phyloP scores from a whole-genome alignment of 2,888 invertebrate genomes.

The Idaea biselata region DNA sequence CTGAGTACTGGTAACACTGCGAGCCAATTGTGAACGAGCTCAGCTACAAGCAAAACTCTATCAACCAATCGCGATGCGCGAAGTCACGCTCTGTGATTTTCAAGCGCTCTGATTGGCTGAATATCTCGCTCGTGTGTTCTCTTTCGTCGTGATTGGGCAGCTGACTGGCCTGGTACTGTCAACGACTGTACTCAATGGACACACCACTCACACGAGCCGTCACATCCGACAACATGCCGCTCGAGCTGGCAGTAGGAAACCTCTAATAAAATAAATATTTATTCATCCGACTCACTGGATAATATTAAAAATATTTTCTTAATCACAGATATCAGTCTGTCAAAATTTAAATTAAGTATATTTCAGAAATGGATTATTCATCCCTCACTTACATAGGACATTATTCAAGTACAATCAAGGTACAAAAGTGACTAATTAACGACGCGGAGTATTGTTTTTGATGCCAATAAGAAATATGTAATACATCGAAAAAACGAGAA shows the following conservation, averaged over 20 bases:
- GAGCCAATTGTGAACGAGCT: too few relatives aligned
- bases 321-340: conserved; percentile 82
- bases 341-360: conserved; percentile 81
- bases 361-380: conserved; percentile 78
- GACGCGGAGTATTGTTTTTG: conserved; percentile 74
- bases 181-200: too few relatives aligned
- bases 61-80: too few relatives aligned
- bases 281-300: conserved; percentile 79
- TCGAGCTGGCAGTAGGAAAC: conserved; percentile 67
- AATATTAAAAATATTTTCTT: conserved; percentile 81
- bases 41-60: too few relatives aligned
- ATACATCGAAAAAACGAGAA: conserved; percentile 58
- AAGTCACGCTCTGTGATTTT: too few relatives aligned
- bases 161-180: too few relatives aligned
- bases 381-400: conserved; percentile 71
- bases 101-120: too few relatives aligned
- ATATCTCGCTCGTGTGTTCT: too few relatives aligned
- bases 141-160: too few relatives aligned
- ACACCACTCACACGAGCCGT: conserved; percentile 42
- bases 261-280: conserved; percentile 78
- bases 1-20: neutral
- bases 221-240: conserved; percentile 58
- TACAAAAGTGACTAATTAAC: conserved; percentile 79
- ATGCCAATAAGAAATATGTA: conserved; percentile 58
- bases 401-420: conserved; percentile 77